These are phyloP conservation scores for Napeogenes inachia DNA, from an alignment of 2,888 invertebrate genomes.

Conservation along the genomic window DNA sequence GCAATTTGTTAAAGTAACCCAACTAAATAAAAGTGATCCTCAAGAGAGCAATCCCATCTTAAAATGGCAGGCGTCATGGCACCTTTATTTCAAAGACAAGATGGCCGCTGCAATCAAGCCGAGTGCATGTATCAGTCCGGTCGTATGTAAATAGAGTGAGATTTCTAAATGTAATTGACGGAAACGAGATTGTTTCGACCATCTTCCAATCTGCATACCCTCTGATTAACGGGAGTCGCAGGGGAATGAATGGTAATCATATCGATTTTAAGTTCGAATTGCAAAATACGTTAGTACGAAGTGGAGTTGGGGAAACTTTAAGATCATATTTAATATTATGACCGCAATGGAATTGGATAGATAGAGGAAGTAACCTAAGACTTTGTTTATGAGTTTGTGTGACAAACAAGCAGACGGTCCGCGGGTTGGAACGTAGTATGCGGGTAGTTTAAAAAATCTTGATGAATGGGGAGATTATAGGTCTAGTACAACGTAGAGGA, in stretches of 20 bases:
- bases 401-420: too few relatives aligned
- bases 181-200: slow-evolving; percentile 47
- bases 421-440: too few relatives aligned
- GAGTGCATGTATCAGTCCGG: slow-evolving; percentile 48
- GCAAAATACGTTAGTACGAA: neutral
- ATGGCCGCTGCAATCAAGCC: slow-evolving; percentile 51
- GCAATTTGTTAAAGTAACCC: neutral
- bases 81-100: slow-evolving; percentile 37
- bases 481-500: too few relatives aligned
- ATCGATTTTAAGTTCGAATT: slow-evolving; percentile 18
- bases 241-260: slow-evolving; percentile 23
- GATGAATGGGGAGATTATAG: too few relatives aligned
- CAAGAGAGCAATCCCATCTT: slow-evolving; percentile 8
- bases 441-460: too few relatives aligned
- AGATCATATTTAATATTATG: neutral
- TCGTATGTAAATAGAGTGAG: slow-evolving; percentile 60
- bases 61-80: slow-evolving; percentile 34
- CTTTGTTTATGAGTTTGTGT: too few relatives aligned
- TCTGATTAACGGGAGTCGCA: slow-evolving; percentile 18
- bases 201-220: slow-evolving; percentile 14
- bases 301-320: neutral
- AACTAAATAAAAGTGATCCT: slow-evolving; percentile 18
- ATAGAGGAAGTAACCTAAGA: too few relatives aligned
- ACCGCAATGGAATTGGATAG: too few relatives aligned
- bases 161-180: slow-evolving; percentile 69